These are phyloP conservation scores for Prionace glauca DNA, from an alignment of 2,797 vertebrate genomes.

Conservation along the genomic window DNA sequence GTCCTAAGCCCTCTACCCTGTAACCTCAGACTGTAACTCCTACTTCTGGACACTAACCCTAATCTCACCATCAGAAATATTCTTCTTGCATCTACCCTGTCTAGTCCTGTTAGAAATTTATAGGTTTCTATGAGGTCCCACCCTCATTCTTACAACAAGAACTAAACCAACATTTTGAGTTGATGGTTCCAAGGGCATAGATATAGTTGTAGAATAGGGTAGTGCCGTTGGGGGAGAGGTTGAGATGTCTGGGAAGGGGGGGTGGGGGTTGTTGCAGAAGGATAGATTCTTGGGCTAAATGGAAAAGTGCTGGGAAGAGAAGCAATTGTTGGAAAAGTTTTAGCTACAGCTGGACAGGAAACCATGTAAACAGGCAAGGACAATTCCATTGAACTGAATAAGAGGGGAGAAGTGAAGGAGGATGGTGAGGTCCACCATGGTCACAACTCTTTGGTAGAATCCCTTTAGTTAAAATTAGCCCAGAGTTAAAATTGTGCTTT, in stretches of 20 bases:
- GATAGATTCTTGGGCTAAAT: neutral
- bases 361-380: neutral
- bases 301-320: neutral
- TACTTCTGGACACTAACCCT: too few species aligned
- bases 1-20: too few species aligned
- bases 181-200: neutral
- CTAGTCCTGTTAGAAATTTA: too few species aligned
- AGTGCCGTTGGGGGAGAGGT: too few species aligned
- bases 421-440: neutral
- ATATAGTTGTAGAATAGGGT: neutral
- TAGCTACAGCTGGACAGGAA: neutral
- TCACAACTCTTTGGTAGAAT: neutral
- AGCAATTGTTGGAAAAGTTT: neutral
- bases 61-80: too few species aligned
- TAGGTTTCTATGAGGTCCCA: too few species aligned
- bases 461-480: neutral
- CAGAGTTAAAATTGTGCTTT: neutral
- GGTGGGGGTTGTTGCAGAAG: neutral
- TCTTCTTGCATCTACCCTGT: too few species aligned
- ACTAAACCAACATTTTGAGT: neutral
- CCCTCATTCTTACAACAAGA: too few species aligned
- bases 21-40: too few species aligned
- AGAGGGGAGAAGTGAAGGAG: neutral
- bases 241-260: too few species aligned
- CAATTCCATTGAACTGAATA: neutral